Base-by-base conservation (phyloP, 2,113 vertebrate species). In the Ibidorhyncha struthersii region DNA sequence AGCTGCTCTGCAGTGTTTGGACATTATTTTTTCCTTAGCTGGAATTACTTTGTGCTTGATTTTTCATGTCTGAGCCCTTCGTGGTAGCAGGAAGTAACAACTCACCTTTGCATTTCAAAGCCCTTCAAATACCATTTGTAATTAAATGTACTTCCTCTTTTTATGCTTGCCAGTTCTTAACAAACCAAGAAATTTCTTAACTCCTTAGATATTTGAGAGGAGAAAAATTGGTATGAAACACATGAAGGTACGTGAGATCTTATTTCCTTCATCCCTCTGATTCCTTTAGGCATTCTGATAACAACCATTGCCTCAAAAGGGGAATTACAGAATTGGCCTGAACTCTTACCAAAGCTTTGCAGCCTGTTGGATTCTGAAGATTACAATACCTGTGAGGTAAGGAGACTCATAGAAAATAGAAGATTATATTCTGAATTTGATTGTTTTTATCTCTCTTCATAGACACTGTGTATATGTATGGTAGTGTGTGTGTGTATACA, bases 271-370 rank as follows among this genome's bases (percentile, higher is more conserved):
- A 59, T 90, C 74, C 25, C 29, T 96, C 6, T 76, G 3, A n/a
- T 81, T 90, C 53, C 36, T 88, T 53, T 70, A 98, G 99, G 99
- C 95, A 99, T 99, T 97, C 98, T 99, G 96, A 99, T 99, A 98
- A 99, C 99, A 97, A 99, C 99, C 19, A 99, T 99, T 93, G 99
- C 99, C 12, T 99, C 99, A 82, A 99, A 99, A 95, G 99, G 99
- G 67, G 99, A 99, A 86, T 98, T 99, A 22, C 99, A 99, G 92
- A 99, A 99, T 97, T 99, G 99, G 99, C 99, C 99, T 10, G 99
- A 99, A 74, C 99, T 99, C 40, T 98, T 99, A 84, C 99, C 99
- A 76, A 99, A 99, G 96, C 99, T 99, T 82, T 99, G 99, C 95
- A 98, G 98, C 90, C 98, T 99, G 26, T 98, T 99, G 98, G 99